Percentiles rank a stretch among this genome's conserved stretches.
These are phyloP conservation scores for Chelmon rostratus DNA, from an alignment of 2,797 vertebrate species.

Conservation along the genomic window DNA sequence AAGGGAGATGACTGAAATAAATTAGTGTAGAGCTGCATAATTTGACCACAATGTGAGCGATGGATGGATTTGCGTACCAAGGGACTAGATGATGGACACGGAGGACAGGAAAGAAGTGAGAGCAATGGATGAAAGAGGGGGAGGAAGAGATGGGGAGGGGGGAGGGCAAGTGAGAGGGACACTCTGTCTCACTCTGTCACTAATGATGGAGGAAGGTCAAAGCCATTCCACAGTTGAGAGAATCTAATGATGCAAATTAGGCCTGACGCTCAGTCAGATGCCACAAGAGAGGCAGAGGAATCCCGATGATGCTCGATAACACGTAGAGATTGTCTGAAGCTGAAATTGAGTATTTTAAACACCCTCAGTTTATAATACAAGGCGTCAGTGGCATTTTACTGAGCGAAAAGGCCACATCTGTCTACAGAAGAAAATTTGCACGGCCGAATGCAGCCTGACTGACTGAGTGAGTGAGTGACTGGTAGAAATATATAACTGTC, in stretches of 20 bases:
- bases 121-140: slow-evolving; percentile 50
- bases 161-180: slow-evolving; percentile 38
- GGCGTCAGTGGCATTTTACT: slow-evolving; percentile 30
- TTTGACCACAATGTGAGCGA: slow-evolving; percentile 39
- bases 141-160: slow-evolving; percentile 11
- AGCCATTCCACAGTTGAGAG: slow-evolving; percentile 71
- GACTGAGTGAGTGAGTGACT: slow-evolving; percentile 45
- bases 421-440: slow-evolving; percentile 46
- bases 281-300: slow-evolving; percentile 51
- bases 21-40: slow-evolving; percentile 42
- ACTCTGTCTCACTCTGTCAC: slow-evolving; percentile 63
- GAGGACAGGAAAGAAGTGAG: slow-evolving; percentile 43
- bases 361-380: not conserved
- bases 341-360: slow-evolving; percentile 35
- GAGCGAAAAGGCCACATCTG: slow-evolving; percentile 52
- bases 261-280: slow-evolving; percentile 55
- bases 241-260: slow-evolving; percentile 82
- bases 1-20: slow-evolving; percentile 38
- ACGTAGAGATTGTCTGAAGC: slow-evolving; percentile 4
- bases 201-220: slow-evolving; percentile 82
- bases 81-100: slow-evolving; percentile 60
- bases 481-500: slow-evolving; percentile 59
- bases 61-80: slow-evolving; percentile 34
- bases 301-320: slow-evolving; percentile 44
- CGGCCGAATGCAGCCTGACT: slow-evolving; percentile 25